Base-by-base conservation (phyloP, 2,888 invertebrate genomes). In the Machimus rusticus region DNA sequence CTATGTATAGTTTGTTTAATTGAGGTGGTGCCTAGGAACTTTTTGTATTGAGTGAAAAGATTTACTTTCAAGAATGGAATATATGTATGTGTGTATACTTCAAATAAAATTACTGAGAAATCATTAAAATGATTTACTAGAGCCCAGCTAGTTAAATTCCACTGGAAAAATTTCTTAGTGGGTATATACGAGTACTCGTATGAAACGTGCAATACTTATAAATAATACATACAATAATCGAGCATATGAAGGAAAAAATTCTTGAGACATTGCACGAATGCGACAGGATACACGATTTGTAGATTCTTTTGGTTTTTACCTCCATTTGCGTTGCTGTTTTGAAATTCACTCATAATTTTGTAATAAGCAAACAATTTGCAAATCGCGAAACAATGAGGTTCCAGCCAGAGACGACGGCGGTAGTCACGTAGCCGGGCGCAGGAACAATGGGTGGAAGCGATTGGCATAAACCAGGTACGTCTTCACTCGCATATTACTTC, bases 381-480 rank as follows among this genome's bases (percentile, higher is more conserved):
- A 76, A 76, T 76, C 3, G 34, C 19, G 34, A 76, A 76, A 76
- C 76, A 76, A 76, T 76, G 66, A 66, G 66, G 28, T 23, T 66
- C 66, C 12, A 66, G 66, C 23, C 28, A 57, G 23, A 23, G 19
- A 66, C 57, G 19, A 66, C 28, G 28, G 28, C 14, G 66, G 28
- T 23, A 66, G 66, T 66, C 66, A 66, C 66, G 66, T 66, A 66
- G 28, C 28, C 28, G 66, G 66, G 66, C 28, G 5, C 66, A 66
- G 66, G 66, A 76, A 76, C 76, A 76, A 76, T 76, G 19, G 76
- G 76, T 76, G 76, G 76, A 76, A 76, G 31, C 76, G 19, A 76
- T 76, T 76, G 76, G 37, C 76, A 76, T 76, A 14, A 34, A 34
- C 16, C 8, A 9, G 76, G n/a, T 76, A 76, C 34, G 34, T 76